Percentiles rank a stretch among this genome's conserved stretches.
Conservation (phyloP, 2,888 invertebrate genomes). For the Pinctada fucata region DNA sequence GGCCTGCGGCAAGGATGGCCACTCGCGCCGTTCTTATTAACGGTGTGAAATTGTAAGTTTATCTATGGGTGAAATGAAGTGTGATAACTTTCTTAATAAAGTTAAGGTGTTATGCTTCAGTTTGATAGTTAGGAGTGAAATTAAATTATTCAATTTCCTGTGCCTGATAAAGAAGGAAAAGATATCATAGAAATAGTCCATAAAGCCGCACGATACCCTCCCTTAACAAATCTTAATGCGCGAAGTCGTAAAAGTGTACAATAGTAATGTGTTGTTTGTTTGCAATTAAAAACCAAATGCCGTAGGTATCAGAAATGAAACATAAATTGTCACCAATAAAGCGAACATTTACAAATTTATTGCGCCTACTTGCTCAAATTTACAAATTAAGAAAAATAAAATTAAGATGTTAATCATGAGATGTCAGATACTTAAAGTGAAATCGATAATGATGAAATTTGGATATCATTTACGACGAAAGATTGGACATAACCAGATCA, state of each 20-base stretch:
- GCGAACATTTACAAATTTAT: not conserved
- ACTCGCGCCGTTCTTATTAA: not conserved
- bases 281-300: not conserved
- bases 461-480: too few species aligned
- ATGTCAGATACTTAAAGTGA: too few species aligned
- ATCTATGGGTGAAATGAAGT: constrained; percentile 2
- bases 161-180: not conserved
- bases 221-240: not conserved
- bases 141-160: not conserved
- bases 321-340: not conserved
- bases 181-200: not conserved
- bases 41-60: not conserved
- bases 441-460: too few species aligned
- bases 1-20: not conserved
- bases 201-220: not conserved
- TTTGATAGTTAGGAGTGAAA: not conserved
- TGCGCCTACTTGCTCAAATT: not conserved
- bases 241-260: constrained; percentile 2
- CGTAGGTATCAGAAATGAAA: not conserved
- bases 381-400: too few species aligned
- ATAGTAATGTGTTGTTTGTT: constrained; percentile 3
- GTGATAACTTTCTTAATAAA: constrained; percentile 4
- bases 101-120: not conserved
- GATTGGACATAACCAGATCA: too few species aligned
- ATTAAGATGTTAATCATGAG: too few species aligned